Conservation (phyloP, 2,797 vertebrate genomes). For the Remorina albescens region DNA sequence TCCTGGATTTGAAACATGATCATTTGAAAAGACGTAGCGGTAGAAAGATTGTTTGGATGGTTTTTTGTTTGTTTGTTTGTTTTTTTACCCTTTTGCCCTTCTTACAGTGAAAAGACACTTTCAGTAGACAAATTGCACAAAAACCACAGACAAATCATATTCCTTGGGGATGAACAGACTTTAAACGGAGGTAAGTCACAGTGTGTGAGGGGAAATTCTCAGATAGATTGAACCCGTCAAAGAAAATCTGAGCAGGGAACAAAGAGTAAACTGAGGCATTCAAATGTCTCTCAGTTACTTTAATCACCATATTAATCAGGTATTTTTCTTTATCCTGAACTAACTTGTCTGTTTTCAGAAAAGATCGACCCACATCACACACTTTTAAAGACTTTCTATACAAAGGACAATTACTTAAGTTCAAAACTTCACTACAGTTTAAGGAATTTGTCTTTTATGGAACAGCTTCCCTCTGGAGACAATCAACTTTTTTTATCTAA, state of each 20-base stretch:
- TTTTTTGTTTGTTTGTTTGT: too few species aligned
- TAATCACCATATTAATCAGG: neutral
- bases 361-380: neutral
- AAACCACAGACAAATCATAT: constrained; percentile 27
- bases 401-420: neutral
- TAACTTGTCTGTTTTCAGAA: neutral
- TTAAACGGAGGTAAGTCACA: constrained; percentile 38
- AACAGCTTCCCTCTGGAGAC: too few species aligned
- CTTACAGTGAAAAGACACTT: neutral
- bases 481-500: neutral
- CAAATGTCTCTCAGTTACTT: neutral
- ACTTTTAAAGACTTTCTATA: too few species aligned
- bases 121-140: constrained; percentile 1
- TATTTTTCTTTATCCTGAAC: neutral
- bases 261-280: neutral
- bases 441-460: too few species aligned
- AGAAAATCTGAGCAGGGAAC: constrained; percentile 3
- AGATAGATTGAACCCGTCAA: neutral
- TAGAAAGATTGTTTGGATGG: too few species aligned
- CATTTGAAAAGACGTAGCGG: too few species aligned
- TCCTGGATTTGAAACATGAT: neutral
- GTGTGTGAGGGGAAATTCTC: constrained; percentile 4
- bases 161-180: constrained; percentile 19
- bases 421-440: neutral
- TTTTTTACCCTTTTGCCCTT: neutral